Evolutionary conservation across 2,797 vertebrate genomes (phyloP), one percentile per base, ranked within the genome.

Genomic region (Perodicticus potto): DNA sequence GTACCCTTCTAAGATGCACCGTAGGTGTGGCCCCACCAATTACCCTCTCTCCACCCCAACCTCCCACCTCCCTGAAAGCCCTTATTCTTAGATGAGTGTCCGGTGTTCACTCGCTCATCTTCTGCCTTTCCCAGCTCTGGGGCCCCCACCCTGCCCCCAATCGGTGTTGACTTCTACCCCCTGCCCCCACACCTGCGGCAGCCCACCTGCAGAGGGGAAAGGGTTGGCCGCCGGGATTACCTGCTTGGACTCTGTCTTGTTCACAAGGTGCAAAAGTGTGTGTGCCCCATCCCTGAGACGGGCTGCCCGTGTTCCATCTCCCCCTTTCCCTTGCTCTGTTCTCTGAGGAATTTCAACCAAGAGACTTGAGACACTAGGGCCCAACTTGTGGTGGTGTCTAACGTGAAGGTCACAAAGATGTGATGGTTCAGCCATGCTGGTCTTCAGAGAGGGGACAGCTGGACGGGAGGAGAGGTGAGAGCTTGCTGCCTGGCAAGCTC

Each of bases 301-400:
- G 17, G 78, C 40, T 32, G 61, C 32, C 49, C 32, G 1, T 22
- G 0, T 37, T 72, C 1, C 0, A 3, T 74, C 6, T 77, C 12
- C 10, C 29, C 34, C 5, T 40, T 22, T 17, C 23, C 4, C 43
- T 78, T 63, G 34, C 25, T 27, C n/a, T 92, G 49, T 65, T 76
- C 67, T 89, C 74, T n/a, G 27, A 89, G n/a, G 45, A 67, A 94
- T 84, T 86, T 81, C 88, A 69, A 0, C 37, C 22, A 32, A 73
- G 32, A 78, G 65, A 70, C 57, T n/a, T 11, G 0, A 19, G 34
- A 59, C 9, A 27, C 59, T 7, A 22, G 53, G 23, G 11, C 27
- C 69, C 40, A 6, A 0, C 4, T 2, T 1, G 19, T n/a, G 37
- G 22, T 12, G 40, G 2, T 49, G 34, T 78, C 22, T 7, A 4